These are phyloP conservation scores for Siphonodentalium dalli DNA, from an alignment of 2,888 invertebrate genomes.

Conservation along the genomic window DNA sequence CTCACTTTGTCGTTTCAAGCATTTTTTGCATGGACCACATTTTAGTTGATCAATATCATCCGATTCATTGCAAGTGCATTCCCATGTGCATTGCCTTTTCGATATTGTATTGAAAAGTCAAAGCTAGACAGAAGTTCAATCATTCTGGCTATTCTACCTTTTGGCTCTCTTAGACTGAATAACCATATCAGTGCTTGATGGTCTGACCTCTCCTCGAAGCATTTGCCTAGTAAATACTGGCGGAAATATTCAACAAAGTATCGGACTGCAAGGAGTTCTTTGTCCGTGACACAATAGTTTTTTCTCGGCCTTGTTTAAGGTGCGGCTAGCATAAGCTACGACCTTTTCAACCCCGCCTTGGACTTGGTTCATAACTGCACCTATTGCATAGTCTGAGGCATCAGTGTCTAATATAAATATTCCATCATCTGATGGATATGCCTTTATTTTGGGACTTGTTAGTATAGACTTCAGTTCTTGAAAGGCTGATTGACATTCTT, in stretches of 20 bases:
- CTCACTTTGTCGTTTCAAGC: not conserved
- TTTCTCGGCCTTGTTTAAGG: too few species aligned
- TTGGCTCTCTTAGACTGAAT: conserved; percentile 17
- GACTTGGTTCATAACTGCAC: too few species aligned
- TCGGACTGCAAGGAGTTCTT: conserved; percentile 10
- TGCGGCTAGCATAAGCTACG: too few species aligned
- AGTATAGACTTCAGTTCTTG: too few species aligned
- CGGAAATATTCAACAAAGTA: too few species aligned
- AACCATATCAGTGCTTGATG: conserved; percentile 19
- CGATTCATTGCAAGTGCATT: conserved; percentile 5
- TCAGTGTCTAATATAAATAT: too few species aligned
- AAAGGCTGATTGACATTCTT: too few species aligned
- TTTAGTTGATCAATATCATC: conserved; percentile 8
- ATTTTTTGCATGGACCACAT: conserved; percentile 10
- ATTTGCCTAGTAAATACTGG: too few species aligned
- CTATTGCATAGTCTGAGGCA: too few species aligned
- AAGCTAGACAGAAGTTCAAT: conserved; percentile 12
- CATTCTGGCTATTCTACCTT: conserved; percentile 9
- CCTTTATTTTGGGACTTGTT: too few species aligned
- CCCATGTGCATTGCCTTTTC: conserved; percentile 21
- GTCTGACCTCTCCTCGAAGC: conserved; percentile 7
- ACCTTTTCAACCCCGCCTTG: too few species aligned
- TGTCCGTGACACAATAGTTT: conserved; percentile 7
- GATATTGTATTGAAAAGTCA: conserved; percentile 20
- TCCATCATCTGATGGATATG: too few species aligned